These are phyloP conservation scores for Anisognathus igniventris DNA, from an alignment of 2,797 vertebrate species.

Conservation along the genomic window DNA sequence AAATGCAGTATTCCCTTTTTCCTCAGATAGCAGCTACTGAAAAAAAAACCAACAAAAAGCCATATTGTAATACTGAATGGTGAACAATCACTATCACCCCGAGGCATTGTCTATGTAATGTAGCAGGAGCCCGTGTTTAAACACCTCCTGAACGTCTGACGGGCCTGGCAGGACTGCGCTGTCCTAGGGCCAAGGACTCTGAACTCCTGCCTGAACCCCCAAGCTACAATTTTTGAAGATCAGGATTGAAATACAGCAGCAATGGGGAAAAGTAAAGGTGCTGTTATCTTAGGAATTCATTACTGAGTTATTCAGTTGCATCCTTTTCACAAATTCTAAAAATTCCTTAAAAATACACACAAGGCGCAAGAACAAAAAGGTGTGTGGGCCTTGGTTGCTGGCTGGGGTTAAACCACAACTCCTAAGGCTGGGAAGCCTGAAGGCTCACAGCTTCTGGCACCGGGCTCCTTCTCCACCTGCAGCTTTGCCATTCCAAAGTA, in stretches of 20 bases:
- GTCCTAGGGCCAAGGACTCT: neutral
- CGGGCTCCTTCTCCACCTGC: neutral
- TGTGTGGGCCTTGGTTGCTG: neutral
- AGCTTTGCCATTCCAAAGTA: neutral
- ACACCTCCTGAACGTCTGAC: neutral
- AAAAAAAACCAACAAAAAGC: neutral
- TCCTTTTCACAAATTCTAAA: neutral
- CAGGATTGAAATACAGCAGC: neutral
- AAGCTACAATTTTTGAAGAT: neutral
- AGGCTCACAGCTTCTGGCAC: neutral
- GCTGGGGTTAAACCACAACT: neutral
- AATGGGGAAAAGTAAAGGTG: neutral
- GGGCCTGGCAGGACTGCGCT: neutral
- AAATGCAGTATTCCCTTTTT: conserved; percentile 20
- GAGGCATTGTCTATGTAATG: neutral
- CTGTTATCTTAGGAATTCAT: neutral
- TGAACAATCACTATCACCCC: neutral
- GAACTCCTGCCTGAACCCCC: neutral
- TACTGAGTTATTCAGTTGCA: neutral
- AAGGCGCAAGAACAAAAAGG: neutral
- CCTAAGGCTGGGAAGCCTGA: neutral
- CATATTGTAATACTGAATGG: neutral
- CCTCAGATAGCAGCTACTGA: neutral
- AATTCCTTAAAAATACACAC: neutral
- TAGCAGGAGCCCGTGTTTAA: neutral